A percentile compares a stretch with the other conserved stretches of the same genome.
phyloP scores from a whole-genome alignment of 2,888 invertebrate genomes.

The Epinotia demarniana region DNA sequence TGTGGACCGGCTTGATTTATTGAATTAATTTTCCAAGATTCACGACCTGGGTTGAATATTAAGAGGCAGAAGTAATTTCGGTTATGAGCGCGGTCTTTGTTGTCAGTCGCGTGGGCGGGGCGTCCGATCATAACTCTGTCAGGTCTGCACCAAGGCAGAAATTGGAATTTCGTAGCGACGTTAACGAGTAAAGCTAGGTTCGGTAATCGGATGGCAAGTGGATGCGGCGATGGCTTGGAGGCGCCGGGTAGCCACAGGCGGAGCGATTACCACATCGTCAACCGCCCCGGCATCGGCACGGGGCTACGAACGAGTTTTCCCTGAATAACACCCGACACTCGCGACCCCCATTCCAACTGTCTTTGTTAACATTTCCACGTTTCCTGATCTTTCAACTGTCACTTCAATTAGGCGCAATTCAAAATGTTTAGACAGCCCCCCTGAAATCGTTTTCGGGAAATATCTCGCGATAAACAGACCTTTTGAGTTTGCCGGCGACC shows the following conservation, averaged over 20 bases:
- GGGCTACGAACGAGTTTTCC: constrained; percentile 10
- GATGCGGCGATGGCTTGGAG: constrained; percentile 46
- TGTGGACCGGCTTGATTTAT: constrained; percentile 73
- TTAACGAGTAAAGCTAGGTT: constrained; percentile 60
- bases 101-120: constrained; percentile 63
- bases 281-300: neutral
- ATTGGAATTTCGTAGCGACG: constrained; percentile 60
- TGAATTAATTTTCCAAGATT: constrained; percentile 79
- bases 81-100: constrained; percentile 74
- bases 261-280: neutral
- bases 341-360: neutral
- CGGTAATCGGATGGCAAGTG: constrained; percentile 46
- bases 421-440: constrained; percentile 27
- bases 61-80: constrained; percentile 76
- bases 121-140: constrained; percentile 66
- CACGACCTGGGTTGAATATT: constrained; percentile 72
- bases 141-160: constrained; percentile 56
- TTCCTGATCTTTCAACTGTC: constrained; percentile 24
- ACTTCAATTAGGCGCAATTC: constrained; percentile 28
- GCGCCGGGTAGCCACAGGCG: constrained; percentile 24
- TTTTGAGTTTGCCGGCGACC: constrained; percentile 20
- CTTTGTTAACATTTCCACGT: constrained; percentile 35
- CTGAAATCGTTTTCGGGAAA: constrained; percentile 28
- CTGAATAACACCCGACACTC: constrained; percentile 13
- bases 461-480: constrained; percentile 36